Evolutionary conservation across 2,888 invertebrate genomes (phyloP).

Genomic region (Caenorhabditis sulstoni): DNA sequence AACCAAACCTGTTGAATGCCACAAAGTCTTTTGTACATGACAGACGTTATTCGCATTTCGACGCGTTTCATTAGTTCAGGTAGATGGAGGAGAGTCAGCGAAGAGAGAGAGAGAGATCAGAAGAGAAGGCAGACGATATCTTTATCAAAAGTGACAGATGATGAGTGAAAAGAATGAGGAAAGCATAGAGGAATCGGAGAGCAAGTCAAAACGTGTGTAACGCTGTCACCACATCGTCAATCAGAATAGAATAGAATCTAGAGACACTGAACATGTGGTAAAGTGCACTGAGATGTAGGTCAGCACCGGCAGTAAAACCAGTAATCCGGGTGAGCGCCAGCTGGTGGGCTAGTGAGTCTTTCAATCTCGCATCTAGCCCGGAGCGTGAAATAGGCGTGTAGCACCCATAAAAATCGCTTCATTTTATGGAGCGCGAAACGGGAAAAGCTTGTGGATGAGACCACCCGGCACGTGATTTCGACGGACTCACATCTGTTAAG

Average conservation of each 20-base stretch:
- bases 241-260: slow-evolving; percentile 19
- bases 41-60: slow-evolving; percentile 33
- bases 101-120: slow-evolving; percentile 15
- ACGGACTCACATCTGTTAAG: slow-evolving; percentile 18
- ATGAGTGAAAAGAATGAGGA: slow-evolving; percentile 21
- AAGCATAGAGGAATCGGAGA: slow-evolving; percentile 22
- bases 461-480: slow-evolving; percentile 29
- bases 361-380: neutral
- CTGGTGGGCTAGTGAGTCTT: slow-evolving; percentile 12
- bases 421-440: slow-evolving; percentile 19
- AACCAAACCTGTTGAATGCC: slow-evolving; percentile 46
- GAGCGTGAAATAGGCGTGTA: neutral
- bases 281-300: slow-evolving; percentile 47
- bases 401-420: neutral
- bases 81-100: slow-evolving; percentile 13
- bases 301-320: slow-evolving; percentile 36
- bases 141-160: slow-evolving; percentile 49
- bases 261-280: slow-evolving; percentile 2
- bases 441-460: slow-evolving; percentile 10
- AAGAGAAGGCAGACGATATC: too few species aligned
- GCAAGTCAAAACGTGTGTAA: slow-evolving; percentile 46
- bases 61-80: slow-evolving; percentile 10
- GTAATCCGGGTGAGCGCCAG: slow-evolving; percentile 43
- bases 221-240: slow-evolving; percentile 28
- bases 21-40: slow-evolving; percentile 12